A percentile compares a stretch with the other conserved stretches of the same genome.
phyloP scores from a whole-genome alignment of 2,797 vertebrate genomes.

The Antennarius maculatus region DNA sequence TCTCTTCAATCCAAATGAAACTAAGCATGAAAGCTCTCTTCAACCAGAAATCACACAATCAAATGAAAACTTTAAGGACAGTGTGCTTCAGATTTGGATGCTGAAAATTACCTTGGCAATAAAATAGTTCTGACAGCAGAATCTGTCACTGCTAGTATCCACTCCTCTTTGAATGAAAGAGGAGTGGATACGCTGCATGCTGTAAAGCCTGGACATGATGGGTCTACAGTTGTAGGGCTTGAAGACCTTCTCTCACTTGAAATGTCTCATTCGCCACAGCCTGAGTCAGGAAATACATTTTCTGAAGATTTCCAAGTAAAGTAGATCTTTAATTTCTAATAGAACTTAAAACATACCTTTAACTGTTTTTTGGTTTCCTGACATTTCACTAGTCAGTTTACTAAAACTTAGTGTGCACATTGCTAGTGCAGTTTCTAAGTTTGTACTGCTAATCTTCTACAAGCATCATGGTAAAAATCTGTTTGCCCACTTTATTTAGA shows the following conservation, averaged over 20 bases:
- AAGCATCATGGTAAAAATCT: neutral
- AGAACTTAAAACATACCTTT: too few relatives aligned
- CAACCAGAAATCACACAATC: neutral
- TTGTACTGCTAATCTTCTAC: neutral
- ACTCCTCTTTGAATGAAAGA: constrained; percentile 23
- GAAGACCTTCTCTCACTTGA: constrained; percentile 25
- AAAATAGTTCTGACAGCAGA: constrained; percentile 36
- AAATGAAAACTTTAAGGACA: constrained; percentile 23
- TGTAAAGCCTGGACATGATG: constrained; percentile 26
- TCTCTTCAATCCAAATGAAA: neutral
- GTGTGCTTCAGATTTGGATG: constrained; percentile 20
- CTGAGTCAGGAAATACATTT: too few relatives aligned
- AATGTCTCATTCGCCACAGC: neutral
- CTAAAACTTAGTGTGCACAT: neutral
- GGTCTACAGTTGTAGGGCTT: constrained; percentile 12
- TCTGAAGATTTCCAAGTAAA: too few relatives aligned
- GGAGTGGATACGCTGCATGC: constrained; percentile 20
- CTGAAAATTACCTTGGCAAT: constrained; percentile 30
- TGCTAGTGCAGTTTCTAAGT: constrained; percentile 2
- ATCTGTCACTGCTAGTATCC: constrained; percentile 42
- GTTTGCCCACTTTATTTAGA: constrained; percentile 5
- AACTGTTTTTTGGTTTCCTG: too few relatives aligned
- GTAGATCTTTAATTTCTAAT: too few relatives aligned
- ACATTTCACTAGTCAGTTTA: too few relatives aligned
- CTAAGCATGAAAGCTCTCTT: constrained; percentile 1